Evolutionary conservation across 2,888 invertebrate species (phyloP).

Genomic region (Nymphalis urticae): DNA sequence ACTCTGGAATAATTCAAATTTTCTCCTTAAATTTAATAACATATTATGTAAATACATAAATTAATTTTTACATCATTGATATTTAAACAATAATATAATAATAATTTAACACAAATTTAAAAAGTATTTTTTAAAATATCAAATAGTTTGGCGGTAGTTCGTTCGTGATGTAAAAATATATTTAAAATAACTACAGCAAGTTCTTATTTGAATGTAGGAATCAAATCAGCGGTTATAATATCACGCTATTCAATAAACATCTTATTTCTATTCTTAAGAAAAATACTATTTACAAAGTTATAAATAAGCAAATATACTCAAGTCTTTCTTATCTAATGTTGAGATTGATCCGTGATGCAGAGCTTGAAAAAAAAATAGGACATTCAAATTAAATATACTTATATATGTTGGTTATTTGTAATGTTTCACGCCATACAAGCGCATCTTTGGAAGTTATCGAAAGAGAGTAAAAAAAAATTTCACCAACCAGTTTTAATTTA

Average conservation of each 20-base stretch:
- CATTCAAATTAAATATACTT: conserved; percentile 13
- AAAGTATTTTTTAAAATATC: neutral
- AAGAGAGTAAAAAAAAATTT: neutral
- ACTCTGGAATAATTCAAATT: too few relatives aligned
- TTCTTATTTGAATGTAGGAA: conserved; percentile 9
- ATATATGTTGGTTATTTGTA: neutral
- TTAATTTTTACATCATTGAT: too few relatives aligned
- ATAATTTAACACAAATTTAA: too few relatives aligned
- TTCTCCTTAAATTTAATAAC: too few relatives aligned
- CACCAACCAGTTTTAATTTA: neutral
- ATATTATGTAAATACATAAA: too few relatives aligned
- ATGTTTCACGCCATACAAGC: neutral
- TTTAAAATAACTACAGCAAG: conserved; percentile 5
- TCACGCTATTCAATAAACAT: conserved; percentile 17
- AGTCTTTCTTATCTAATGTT: conserved; percentile 48
- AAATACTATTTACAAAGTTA: conserved; percentile 25
- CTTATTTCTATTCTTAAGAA: conserved; percentile 24
- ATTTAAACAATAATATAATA: too few relatives aligned
- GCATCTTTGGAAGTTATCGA: neutral
- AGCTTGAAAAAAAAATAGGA: conserved; percentile 24
- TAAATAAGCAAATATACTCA: conserved; percentile 23
- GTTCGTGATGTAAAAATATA: conserved; percentile 1
- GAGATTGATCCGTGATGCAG: conserved; percentile 52
- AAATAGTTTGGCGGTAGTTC: neutral
- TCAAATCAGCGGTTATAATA: conserved; percentile 15